phyloP scores from a whole-genome alignment of 2,113 vertebrate species.

The Seriola aureovittata region DNA sequence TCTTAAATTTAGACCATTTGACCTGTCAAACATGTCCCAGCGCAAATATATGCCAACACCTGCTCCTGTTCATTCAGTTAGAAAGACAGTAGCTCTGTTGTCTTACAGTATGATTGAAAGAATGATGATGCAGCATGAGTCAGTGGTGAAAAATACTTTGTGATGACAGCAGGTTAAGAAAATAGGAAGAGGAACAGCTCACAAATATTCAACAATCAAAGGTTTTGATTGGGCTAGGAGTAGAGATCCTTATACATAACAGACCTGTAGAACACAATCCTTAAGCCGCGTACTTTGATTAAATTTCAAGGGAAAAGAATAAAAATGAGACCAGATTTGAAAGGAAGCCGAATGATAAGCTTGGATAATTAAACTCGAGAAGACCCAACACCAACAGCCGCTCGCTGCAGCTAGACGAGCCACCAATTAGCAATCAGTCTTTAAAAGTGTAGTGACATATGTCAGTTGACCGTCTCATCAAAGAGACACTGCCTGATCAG shows the following conservation, averaged over 20 bases:
- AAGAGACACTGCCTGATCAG: background rate
- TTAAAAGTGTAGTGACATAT: background rate
- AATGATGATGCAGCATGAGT: background rate
- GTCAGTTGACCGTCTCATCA: background rate
- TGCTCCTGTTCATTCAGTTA: constrained; percentile 3
- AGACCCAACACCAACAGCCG: background rate
- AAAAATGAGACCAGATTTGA: background rate
- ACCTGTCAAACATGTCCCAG: constrained; percentile 17
- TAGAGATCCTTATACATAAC: background rate
- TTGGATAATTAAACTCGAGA: background rate
- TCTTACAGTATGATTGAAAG: background rate
- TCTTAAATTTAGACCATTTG: constrained; percentile 13
- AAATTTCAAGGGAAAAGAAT: background rate
- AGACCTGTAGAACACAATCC: background rate
- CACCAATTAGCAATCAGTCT: constrained; percentile 5
- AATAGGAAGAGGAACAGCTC: background rate
- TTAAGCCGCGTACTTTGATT: too few relatives aligned
- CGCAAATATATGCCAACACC: background rate
- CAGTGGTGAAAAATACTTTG: background rate
- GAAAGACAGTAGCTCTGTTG: background rate
- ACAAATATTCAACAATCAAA: background rate
- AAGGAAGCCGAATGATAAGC: background rate
- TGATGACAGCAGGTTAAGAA: background rate
- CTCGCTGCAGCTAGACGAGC: background rate
- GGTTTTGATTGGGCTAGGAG: background rate